Conservation (phyloP, 1,140 invertebrate species). For the Lerema accius region DNA sequence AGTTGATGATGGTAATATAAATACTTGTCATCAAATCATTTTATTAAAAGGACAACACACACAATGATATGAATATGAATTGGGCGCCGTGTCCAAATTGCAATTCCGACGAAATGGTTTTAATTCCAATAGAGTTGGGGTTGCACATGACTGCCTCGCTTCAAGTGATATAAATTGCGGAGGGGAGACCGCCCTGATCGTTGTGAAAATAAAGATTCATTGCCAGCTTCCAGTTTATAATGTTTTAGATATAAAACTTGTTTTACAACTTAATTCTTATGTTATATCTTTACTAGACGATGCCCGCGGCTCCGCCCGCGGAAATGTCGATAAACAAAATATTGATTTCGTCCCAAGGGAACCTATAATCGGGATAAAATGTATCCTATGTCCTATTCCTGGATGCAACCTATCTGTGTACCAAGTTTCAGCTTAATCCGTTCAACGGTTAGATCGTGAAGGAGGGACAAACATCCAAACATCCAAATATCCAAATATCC, state of each 20-base stretch:
- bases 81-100: slow-evolving; percentile 16
- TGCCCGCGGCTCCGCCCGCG: no score
- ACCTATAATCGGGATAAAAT: no score
- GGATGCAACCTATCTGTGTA: no score
- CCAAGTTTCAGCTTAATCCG: no score
- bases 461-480: no score
- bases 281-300: no score
- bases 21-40: not conserved
- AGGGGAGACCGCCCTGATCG: slow-evolving; percentile 15
- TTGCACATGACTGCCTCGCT: slow-evolving; percentile 32
- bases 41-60: slow-evolving; percentile 1
- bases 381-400: no score
- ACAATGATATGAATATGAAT: slow-evolving; percentile 28
- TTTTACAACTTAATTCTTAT: not conserved
- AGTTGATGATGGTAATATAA: no score
- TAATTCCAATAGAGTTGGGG: slow-evolving; percentile 31
- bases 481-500: no score
- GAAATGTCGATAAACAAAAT: no score
- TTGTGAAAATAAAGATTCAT: slow-evolving; percentile 24
- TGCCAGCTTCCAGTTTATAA: slow-evolving; percentile 6
- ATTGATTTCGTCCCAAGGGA: no score
- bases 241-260: not conserved
- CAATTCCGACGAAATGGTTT: slow-evolving; percentile 29
- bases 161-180: slow-evolving; percentile 31
- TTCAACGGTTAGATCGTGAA: no score